These are phyloP conservation scores for Kryptolebias marmoratus DNA, from an alignment of 2,113 vertebrate species.

Conservation along the genomic window DNA sequence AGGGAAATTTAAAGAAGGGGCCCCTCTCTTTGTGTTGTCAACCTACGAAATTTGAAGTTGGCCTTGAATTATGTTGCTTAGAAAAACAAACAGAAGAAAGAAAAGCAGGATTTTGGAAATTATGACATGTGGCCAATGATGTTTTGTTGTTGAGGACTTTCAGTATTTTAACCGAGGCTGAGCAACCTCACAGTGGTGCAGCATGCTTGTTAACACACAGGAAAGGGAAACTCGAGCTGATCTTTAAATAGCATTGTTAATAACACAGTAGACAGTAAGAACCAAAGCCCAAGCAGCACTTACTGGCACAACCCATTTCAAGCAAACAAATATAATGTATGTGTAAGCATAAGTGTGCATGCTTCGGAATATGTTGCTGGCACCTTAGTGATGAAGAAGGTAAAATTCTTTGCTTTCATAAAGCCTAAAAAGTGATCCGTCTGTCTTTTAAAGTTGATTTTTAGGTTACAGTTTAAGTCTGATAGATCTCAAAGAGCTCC, in stretches of 20 bases:
- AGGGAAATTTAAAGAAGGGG: conserved; percentile 48
- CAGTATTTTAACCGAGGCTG: conserved; percentile 34
- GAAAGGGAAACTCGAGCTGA: conserved; percentile 71
- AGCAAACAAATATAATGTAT: conserved; percentile 49
- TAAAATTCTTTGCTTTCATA: neutral
- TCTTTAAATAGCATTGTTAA: conserved; percentile 82
- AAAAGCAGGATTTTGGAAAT: conserved; percentile 68
- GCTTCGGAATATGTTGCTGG: conserved; percentile 14
- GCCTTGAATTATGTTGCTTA: conserved; percentile 37
- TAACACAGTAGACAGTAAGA: conserved; percentile 79
- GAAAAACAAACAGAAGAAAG: conserved; percentile 23
- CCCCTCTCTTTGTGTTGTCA: conserved; percentile 59
- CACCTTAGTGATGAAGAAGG: neutral
- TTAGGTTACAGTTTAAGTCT: too few relatives aligned
- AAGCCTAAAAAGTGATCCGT: neutral
- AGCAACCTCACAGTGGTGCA: conserved; percentile 30
- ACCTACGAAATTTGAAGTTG: conserved; percentile 62
- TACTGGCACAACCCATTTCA: conserved; percentile 68
- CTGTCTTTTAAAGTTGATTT: too few relatives aligned
- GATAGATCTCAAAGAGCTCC: too few relatives aligned
- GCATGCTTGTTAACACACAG: conserved; percentile 69
- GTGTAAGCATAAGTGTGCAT: conserved; percentile 27
- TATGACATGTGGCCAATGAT: conserved; percentile 52
- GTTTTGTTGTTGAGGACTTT: conserved; percentile 45
- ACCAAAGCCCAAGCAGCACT: conserved; percentile 72